A percentile compares a stretch with the other conserved stretches of the same genome.
These are phyloP conservation scores for Melanargia galathea DNA, from an alignment of 2,888 invertebrate genomes.

Conservation along the genomic window DNA sequence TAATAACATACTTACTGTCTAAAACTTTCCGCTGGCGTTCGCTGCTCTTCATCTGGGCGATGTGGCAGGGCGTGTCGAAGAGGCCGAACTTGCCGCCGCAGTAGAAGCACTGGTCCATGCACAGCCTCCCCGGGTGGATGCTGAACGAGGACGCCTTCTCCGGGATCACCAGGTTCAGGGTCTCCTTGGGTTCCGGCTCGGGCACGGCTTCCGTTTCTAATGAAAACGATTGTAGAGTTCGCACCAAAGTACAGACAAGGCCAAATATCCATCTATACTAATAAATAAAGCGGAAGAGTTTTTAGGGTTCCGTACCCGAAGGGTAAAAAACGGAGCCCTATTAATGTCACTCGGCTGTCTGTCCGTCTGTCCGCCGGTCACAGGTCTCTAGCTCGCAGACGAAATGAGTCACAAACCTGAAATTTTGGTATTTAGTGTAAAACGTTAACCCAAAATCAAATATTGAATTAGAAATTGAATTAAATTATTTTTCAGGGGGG, in stretches of 20 bases:
- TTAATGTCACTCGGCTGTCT: too few species aligned
- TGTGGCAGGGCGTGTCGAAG: conserved; percentile 93
- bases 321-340: too few species aligned
- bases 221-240: background rate
- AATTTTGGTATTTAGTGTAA: too few species aligned
- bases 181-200: conserved; percentile 75
- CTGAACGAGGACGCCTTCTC: conserved; percentile 94
- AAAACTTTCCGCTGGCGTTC: conserved; percentile 92
- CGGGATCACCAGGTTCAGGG: conserved; percentile 88
- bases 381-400: too few species aligned
- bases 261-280: too few species aligned
- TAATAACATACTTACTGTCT: conserved; percentile 87
- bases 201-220: conserved; percentile 64
- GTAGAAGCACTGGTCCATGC: conserved; percentile 93
- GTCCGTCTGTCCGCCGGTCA: too few species aligned
- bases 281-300: too few species aligned
- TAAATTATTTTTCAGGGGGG: too few species aligned
- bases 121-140: conserved; percentile 91
- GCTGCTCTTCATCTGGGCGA: conserved; percentile 91
- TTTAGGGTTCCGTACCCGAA: too few species aligned
- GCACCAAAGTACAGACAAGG: background rate
- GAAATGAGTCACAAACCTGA: too few species aligned
- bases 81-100: conserved; percentile 94
- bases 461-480: too few species aligned
- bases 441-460: too few species aligned